These are phyloP conservation scores for Marisa cornuarietis DNA, from an alignment of 1,140 invertebrate species.

Conservation along the genomic window DNA sequence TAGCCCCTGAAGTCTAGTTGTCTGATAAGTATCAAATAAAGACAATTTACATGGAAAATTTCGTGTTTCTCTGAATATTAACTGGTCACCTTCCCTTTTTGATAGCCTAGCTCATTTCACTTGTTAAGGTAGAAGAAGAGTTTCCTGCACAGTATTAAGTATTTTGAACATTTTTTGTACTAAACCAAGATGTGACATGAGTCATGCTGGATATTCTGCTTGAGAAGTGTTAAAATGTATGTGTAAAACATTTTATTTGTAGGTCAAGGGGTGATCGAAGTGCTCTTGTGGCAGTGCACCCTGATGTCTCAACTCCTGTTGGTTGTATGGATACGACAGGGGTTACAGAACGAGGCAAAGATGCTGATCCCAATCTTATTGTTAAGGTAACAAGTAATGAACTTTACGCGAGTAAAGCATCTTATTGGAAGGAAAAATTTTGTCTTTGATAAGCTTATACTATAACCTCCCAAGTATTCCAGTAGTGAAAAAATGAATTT, in stretches of 20 bases:
- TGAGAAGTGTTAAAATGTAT: too few relatives aligned
- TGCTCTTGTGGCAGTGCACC: slow-evolving; percentile 19
- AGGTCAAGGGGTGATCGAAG: slow-evolving; percentile 22
- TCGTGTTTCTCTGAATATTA: too few relatives aligned
- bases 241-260: neutral
- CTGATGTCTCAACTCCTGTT: slow-evolving; percentile 19
- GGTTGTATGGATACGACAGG: slow-evolving; percentile 4
- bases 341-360: slow-evolving; percentile 2
- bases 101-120: too few relatives aligned
- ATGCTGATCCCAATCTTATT: slow-evolving; percentile 27
- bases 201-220: too few relatives aligned
- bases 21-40: too few relatives aligned
- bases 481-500: neutral
- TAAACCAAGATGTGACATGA: too few relatives aligned
- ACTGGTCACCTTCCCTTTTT: too few relatives aligned
- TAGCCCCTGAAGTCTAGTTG: too few relatives aligned
- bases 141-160: too few relatives aligned
- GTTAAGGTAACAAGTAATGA: slow-evolving; percentile 24
- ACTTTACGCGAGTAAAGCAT: neutral
- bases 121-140: too few relatives aligned
- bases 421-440: neutral
- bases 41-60: too few relatives aligned
- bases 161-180: too few relatives aligned
- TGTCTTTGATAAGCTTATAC: neutral
- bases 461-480: neutral